Conservation (phyloP, 2,888 invertebrate species). For the Onchidella celtica region DNA sequence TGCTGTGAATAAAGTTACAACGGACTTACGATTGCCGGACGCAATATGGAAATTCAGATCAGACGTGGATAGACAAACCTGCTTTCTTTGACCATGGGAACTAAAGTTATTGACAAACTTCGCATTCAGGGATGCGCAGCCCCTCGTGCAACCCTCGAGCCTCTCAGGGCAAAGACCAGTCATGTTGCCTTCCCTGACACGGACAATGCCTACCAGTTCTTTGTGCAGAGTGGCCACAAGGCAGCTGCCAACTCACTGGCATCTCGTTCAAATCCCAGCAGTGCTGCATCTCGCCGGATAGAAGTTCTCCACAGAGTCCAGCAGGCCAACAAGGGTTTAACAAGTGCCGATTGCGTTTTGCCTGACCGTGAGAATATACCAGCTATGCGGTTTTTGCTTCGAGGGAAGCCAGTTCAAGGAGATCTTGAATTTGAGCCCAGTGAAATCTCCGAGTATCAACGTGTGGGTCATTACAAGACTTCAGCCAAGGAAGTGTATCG, state of each 20-base stretch:
- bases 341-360: constrained; percentile 31
- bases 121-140: constrained; percentile 42
- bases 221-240: neutral
- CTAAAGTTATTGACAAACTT: constrained; percentile 43
- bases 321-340: constrained; percentile 47
- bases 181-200: neutral
- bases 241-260: neutral
- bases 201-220: neutral
- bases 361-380: neutral
- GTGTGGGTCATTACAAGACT: constrained; percentile 35
- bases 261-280: neutral
- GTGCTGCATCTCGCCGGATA: constrained; percentile 42
- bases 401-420: constrained; percentile 42
- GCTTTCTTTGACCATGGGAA: neutral
- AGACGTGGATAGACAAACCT: too few species aligned
- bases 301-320: constrained; percentile 47
- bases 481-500: constrained; percentile 27
- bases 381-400: constrained; percentile 48
- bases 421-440: neutral
- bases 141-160: constrained; percentile 11
- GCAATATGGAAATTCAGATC: too few species aligned
- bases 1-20: too few species aligned
- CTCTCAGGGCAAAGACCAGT: neutral
- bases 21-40: too few species aligned
- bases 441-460: neutral